Evolutionary conservation across 2,113 vertebrate species (phyloP).

Genomic region (Colaptes auratus): DNA sequence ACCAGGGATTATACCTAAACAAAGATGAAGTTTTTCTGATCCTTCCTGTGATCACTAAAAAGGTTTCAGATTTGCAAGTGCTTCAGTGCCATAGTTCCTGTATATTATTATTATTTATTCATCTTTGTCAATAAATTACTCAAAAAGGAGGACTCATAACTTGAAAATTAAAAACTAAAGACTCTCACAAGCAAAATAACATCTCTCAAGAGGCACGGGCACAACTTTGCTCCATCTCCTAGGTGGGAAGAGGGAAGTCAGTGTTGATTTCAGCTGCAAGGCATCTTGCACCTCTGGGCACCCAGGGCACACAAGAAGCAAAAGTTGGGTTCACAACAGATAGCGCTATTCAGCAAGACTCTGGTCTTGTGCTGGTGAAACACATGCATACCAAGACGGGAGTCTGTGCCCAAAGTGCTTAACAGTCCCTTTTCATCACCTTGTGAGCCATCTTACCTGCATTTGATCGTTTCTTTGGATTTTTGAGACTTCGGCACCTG

Average conservation of each 20-base stretch:
- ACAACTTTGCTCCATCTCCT: not conserved
- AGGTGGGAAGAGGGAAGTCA: not conserved
- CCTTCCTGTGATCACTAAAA: not conserved
- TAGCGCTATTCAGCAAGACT: not conserved
- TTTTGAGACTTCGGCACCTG: constrained; percentile 89
- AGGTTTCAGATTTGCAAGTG: not conserved
- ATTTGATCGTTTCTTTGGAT: constrained; percentile 89
- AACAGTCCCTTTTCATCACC: not conserved
- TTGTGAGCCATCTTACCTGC: constrained; percentile 77
- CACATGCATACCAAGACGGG: not conserved
- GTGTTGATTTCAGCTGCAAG: not conserved
- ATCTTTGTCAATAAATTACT: not conserved
- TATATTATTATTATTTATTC: not conserved
- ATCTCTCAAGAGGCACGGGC: not conserved
- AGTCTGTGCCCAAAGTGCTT: not conserved
- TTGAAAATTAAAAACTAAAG: not conserved
- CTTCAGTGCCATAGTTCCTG: not conserved
- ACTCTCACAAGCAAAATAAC: not conserved
- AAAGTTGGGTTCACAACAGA: not conserved
- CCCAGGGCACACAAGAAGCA: not conserved
- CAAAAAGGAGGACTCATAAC: not conserved
- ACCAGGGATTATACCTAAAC: not conserved
- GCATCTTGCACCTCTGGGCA: not conserved
- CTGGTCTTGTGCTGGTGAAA: not conserved
- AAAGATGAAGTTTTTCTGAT: not conserved